Conservation (phyloP, 1,140 invertebrate genomes). For the Polypedilum vanderplanki region DNA sequence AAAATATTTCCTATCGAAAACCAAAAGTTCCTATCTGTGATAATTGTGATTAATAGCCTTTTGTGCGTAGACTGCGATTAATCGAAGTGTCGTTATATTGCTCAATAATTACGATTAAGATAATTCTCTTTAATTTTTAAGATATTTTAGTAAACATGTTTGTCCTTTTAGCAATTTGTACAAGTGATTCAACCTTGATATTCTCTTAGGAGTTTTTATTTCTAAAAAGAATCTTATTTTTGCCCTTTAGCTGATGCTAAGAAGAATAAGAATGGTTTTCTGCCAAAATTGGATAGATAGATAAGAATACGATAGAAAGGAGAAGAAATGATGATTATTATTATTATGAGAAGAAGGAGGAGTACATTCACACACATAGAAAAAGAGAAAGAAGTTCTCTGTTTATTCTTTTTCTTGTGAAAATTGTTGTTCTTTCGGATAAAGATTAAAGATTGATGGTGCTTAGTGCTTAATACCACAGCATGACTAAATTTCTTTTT, state of each 20-base stretch:
- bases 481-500: neutral
- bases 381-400: neutral
- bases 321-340: neutral
- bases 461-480: constrained; percentile 9
- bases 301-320: neutral
- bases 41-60: too few species aligned
- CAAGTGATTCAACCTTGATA: too few species aligned
- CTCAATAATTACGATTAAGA: too few species aligned
- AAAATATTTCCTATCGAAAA: too few species aligned
- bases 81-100: too few species aligned
- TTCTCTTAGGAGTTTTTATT: too few species aligned
- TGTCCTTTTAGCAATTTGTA: too few species aligned
- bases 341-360: neutral
- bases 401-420: constrained; percentile 10
- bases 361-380: neutral
- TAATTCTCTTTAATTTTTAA: too few species aligned
- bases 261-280: neutral
- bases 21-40: too few species aligned
- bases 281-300: too few species aligned
- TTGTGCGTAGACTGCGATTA: too few species aligned
- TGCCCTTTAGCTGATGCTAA: neutral
- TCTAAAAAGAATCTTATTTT: neutral
- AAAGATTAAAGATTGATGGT: neutral
- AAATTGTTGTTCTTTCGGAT: constrained; percentile 11
- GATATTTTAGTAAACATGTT: too few species aligned